Base-by-base conservation (phyloP, 2,888 invertebrate genomes). In the Rhagonycha lutea region DNA sequence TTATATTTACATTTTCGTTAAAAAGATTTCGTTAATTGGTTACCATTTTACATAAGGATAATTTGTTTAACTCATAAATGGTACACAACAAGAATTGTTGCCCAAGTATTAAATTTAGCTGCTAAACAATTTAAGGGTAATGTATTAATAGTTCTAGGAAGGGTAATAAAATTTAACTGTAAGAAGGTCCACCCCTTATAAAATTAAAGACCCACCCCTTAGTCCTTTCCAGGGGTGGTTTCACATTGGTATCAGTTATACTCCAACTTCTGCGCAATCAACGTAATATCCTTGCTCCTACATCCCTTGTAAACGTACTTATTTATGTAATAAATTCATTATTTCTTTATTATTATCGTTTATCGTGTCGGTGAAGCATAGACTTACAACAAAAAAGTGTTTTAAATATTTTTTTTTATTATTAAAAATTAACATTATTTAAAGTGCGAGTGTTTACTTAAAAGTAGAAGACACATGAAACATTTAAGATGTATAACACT, bases 401-500 rank as follows among this genome's bases (percentile, higher is more conserved):
- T 47, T 47, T n/a, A 47, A 47, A 47, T n/a, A 47, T 7, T 47
- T 47, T 47, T 47, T 47, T n/a, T 47, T n/a, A 18, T 18, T 18
- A 18, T 18, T 2, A 18, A 18, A 18, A 47, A 47, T 47, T 47
- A 47, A 47, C n/a, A 47, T 47, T 8, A 47, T 47, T 8, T 61
- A 11, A 61, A 11, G 47, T 60, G 61, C 12, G 5, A 61, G 24
- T 28, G 60, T 61, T 69, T 62, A 26, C 29, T 28, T 47, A n/a
- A n/a, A 7, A 47, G 47, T 47, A 47, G n/a, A 68, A 14, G 28
- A 26, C 68, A 68, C 61, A 76, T 76, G 76, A 70, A 14, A 24
- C 8, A 10, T 10, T 14, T 60, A 79, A 78, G 63, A 87, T 87
- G 87, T 87, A 86, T 78, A 87, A 86, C 80, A 84, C 85, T 10